Percentiles rank a stretch among this genome's conserved stretches.
Evolutionary conservation across 1,140 invertebrate genomes (phyloP).

Genomic region (Meloidogyne hapla): DNA sequence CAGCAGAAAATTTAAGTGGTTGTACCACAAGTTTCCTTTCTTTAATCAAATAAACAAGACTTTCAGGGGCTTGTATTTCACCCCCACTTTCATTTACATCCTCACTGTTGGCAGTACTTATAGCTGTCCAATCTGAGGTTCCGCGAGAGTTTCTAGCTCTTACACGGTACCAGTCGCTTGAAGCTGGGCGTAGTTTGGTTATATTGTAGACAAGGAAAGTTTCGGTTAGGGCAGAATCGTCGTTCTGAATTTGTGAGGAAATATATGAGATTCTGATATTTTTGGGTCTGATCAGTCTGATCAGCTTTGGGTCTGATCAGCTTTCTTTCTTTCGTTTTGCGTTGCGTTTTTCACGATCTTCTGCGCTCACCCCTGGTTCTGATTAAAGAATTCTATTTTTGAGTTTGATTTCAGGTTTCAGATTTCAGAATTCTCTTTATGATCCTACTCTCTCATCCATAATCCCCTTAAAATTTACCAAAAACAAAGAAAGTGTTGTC

Average conservation of each 20-base stretch:
- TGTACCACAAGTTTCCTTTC: constrained; percentile 44
- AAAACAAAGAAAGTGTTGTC: constrained; percentile 28
- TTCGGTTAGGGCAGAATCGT: constrained; percentile 25
- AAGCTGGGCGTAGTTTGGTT: constrained; percentile 33
- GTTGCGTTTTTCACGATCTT: too few species aligned
- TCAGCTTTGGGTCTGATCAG: too few species aligned
- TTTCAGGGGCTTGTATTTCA: constrained; percentile 33
- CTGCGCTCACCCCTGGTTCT: too few species aligned
- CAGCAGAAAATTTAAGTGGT: constrained; percentile 13
- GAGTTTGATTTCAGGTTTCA: too few species aligned
- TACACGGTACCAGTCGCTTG: constrained; percentile 36
- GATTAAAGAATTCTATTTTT: too few species aligned
- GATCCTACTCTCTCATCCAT: not conserved
- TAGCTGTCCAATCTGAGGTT: constrained; percentile 47
- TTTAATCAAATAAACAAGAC: constrained; percentile 32
- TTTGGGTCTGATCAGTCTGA: too few species aligned
- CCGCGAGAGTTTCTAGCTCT: constrained; percentile 35
- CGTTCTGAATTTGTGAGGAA: constrained; percentile 10
- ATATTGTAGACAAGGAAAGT: constrained; percentile 43
- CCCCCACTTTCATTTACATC: constrained; percentile 37
- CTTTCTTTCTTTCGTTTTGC: too few species aligned
- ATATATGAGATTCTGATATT: too few species aligned
- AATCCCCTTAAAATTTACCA: not conserved
- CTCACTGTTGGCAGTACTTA: constrained; percentile 35
- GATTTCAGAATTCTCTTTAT: not conserved